These are phyloP conservation scores for Temnothorax longispinosus DNA, from an alignment of 1,140 invertebrate genomes.

Conservation along the genomic window DNA sequence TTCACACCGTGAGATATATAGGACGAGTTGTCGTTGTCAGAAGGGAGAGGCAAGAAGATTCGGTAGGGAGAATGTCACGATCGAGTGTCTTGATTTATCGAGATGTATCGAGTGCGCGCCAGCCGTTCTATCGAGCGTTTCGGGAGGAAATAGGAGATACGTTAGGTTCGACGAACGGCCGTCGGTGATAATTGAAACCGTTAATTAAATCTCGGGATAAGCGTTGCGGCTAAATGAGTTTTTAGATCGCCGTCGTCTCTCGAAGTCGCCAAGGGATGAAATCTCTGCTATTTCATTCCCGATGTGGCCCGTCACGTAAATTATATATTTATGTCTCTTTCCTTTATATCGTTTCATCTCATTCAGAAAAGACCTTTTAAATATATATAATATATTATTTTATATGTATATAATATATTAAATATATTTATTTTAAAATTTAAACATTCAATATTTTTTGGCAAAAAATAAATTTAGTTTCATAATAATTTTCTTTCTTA, in stretches of 20 bases:
- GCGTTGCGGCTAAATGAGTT: conserved; percentile 65
- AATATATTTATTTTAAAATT: not conserved
- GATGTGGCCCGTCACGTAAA: conserved; percentile 6
- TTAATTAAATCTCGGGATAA: conserved; percentile 69
- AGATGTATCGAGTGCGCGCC: conserved; percentile 40
- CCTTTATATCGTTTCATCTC: not conserved
- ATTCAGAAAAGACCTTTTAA: not conserved
- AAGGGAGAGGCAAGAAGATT: conserved; percentile 28
- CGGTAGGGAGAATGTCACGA: conserved; percentile 41
- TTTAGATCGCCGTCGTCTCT: conserved; percentile 53
- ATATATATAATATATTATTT: not conserved
- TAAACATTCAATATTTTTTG: not conserved
- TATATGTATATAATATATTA: not conserved
- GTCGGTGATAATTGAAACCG: conserved; percentile 65
- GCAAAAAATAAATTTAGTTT: not conserved
- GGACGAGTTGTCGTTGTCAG: conserved; percentile 37
- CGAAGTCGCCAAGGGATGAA: conserved; percentile 39
- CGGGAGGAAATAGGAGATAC: conserved; percentile 59
- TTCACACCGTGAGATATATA: conserved; percentile 29
- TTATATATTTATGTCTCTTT: conserved; percentile 15
- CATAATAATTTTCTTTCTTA: not conserved
- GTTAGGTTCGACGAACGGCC: conserved; percentile 47
- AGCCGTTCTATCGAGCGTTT: conserved; percentile 27
- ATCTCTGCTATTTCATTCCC: conserved; percentile 44
- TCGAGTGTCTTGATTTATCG: conserved; percentile 60